These are phyloP conservation scores for Carcina quercana DNA, from an alignment of 2,888 invertebrate species.

Conservation along the genomic window DNA sequence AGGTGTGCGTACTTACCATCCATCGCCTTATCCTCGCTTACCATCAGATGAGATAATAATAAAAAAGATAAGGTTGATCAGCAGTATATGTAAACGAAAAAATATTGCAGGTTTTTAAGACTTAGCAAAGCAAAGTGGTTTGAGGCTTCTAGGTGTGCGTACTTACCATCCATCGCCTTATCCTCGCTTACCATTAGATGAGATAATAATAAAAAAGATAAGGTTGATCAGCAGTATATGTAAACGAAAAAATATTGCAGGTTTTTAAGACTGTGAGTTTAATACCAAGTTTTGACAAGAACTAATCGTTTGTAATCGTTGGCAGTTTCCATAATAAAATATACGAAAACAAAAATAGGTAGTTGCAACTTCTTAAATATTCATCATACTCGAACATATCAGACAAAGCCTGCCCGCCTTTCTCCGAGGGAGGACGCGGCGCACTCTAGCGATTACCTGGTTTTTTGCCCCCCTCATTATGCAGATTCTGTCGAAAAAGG, in stretches of 20 bases:
- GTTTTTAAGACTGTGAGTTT: conserved; percentile 9
- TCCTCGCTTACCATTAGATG: too few species aligned
- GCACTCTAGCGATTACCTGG: conserved; percentile 66
- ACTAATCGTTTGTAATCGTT: conserved; percentile 50
- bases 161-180: too few species aligned
- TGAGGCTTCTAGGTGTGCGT: too few species aligned
- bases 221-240: neutral
- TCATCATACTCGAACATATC: conserved; percentile 48
- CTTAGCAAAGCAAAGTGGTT: too few species aligned
- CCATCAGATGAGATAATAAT: too few species aligned
- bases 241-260: neutral
- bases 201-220: too few species aligned
- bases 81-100: too few species aligned
- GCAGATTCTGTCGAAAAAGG: conserved; percentile 72
- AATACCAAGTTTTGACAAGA: conserved; percentile 41
- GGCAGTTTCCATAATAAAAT: conserved; percentile 43
- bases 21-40: too few species aligned
- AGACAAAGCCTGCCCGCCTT: conserved; percentile 53
- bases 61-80: too few species aligned
- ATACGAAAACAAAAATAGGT: conserved; percentile 35
- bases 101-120: too few species aligned
- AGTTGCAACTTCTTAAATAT: conserved; percentile 47
- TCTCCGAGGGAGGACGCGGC: conserved; percentile 59
- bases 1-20: too few species aligned
- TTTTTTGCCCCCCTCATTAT: conserved; percentile 71